These are phyloP conservation scores for Alethe castanea DNA, from an alignment of 2,113 vertebrate species.

Conservation along the genomic window DNA sequence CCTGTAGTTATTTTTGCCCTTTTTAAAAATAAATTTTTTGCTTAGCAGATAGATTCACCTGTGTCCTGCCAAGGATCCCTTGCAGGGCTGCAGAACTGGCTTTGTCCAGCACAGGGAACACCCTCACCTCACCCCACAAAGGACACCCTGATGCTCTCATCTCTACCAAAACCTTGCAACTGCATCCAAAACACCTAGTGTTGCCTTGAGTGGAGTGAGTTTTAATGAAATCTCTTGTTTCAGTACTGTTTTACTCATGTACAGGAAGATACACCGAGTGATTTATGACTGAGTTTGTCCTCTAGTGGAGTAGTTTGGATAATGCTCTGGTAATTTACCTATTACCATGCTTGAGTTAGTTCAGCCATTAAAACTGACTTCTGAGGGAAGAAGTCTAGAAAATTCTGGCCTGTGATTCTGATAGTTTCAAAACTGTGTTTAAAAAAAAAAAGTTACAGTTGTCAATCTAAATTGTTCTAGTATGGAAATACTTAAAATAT, in stretches of 20 bases:
- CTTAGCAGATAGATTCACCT: not conserved
- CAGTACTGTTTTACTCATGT: not conserved
- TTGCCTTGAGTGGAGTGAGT: not conserved
- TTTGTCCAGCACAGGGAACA: not conserved
- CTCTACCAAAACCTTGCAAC: not conserved
- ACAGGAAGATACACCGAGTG: not conserved
- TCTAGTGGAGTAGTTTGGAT: not conserved
- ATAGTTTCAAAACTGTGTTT: not conserved
- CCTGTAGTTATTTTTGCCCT: not conserved
- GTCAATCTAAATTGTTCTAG: not conserved
- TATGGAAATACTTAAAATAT: not conserved
- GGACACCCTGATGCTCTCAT: accelerated
- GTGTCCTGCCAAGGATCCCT: not conserved
- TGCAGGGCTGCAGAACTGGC: not conserved
- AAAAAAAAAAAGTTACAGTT: not conserved
- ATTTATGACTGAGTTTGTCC: not conserved
- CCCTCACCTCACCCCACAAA: not conserved
- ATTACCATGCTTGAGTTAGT: not conserved
- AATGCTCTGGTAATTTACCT: not conserved
- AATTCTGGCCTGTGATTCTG: not conserved
- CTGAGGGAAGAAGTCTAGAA: not conserved
- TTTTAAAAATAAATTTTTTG: not conserved
- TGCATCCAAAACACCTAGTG: too few species aligned
- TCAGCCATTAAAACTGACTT: not conserved
- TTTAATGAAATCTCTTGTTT: not conserved